Evolutionary conservation across 1,140 invertebrate species (phyloP).

Genomic region (Drosophila repleta): DNA sequence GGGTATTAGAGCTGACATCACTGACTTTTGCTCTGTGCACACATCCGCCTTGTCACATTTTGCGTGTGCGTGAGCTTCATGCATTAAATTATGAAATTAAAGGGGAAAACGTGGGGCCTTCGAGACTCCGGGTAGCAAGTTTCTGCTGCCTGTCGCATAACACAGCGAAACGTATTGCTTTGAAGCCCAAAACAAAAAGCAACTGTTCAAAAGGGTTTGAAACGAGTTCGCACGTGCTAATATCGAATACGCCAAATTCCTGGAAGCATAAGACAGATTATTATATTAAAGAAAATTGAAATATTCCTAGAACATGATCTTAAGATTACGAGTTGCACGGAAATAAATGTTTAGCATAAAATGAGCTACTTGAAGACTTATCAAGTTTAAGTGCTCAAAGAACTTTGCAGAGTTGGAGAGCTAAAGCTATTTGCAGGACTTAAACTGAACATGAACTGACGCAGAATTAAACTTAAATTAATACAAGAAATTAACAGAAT

Average conservation of each 20-base stretch:
- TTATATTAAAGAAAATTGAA: background rate
- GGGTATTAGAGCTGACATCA: background rate
- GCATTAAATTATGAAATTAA: conserved; percentile 69
- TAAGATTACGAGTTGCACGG: too few relatives aligned
- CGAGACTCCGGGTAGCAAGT: conserved; percentile 1
- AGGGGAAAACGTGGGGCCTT: background rate
- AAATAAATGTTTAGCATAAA: too few relatives aligned
- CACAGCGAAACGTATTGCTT: conserved; percentile 16
- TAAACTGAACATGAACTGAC: too few relatives aligned
- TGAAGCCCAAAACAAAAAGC: background rate
- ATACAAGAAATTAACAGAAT: too few relatives aligned
- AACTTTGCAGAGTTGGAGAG: too few relatives aligned
- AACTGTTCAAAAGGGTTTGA: conserved; percentile 58
- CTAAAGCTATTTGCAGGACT: too few relatives aligned
- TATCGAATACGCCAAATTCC: background rate
- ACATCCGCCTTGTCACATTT: conserved; percentile 35
- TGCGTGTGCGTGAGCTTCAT: conserved; percentile 64
- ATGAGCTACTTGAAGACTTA: background rate
- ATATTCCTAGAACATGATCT: background rate
- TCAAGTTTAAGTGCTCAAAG: background rate
- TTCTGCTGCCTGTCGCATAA: conserved; percentile 27
- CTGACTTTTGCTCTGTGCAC: background rate
- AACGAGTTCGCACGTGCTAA: background rate
- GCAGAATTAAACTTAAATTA: too few relatives aligned
- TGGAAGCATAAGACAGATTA: background rate